A percentile compares a stretch with the other conserved stretches of the same genome.
Evolutionary conservation across 2,888 invertebrate species (phyloP).

Genomic region (Calameuta pallipes): DNA sequence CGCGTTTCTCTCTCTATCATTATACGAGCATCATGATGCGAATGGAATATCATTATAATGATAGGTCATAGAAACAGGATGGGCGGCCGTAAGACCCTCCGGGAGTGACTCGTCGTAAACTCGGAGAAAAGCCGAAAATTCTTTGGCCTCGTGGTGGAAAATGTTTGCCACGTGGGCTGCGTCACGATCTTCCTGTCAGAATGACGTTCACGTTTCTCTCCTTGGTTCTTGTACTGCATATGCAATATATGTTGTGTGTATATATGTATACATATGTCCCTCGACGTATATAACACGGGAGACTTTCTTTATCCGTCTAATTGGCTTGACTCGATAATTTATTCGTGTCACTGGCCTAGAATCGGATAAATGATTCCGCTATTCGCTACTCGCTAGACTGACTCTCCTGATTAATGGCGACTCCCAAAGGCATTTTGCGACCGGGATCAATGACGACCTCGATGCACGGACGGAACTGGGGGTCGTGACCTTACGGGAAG

Average conservation of each 20-base stretch:
- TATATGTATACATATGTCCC: too few species aligned
- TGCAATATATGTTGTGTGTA: not conserved
- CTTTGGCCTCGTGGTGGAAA: not conserved
- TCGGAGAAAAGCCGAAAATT: not conserved
- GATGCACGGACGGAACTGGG: not conserved
- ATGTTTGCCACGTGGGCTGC: not conserved
- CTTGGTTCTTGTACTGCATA: not conserved
- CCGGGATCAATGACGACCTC: not conserved
- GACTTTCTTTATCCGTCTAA: not conserved
- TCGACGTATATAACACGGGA: not conserved
- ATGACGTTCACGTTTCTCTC: not conserved
- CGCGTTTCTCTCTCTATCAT: not conserved
- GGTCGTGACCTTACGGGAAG: not conserved
- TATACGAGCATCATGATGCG: not conserved
- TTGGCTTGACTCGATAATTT: not conserved
- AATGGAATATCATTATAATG: not conserved
- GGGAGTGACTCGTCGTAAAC: constrained; percentile 3
- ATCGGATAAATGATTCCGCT: not conserved
- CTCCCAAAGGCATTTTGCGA: not conserved
- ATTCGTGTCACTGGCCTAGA: not conserved
- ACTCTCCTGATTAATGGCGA: not conserved
- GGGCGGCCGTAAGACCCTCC: not conserved
- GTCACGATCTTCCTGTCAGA: not conserved
- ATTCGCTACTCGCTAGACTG: not conserved
- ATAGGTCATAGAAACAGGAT: not conserved